Conservation (phyloP, 2,113 vertebrate genomes). For the Turdus rufiventris region DNA sequence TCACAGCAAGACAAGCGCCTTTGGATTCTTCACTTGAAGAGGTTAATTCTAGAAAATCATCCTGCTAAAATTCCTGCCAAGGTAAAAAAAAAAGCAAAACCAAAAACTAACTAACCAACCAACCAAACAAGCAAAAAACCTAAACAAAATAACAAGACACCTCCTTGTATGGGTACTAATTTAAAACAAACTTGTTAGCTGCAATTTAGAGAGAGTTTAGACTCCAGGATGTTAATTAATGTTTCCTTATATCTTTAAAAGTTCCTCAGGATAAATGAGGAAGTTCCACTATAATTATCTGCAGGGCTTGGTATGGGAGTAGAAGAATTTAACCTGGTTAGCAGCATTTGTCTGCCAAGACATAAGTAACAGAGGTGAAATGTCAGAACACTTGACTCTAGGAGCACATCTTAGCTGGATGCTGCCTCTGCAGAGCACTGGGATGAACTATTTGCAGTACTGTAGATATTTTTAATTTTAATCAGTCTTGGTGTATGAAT, state of each 20-base stretch:
- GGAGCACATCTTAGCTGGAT: not conserved
- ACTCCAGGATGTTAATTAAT: not conserved
- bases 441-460: not conserved
- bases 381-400: not conserved
- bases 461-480: not conserved
- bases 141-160: not conserved
- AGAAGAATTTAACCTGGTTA: not conserved
- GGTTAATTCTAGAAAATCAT: constrained; percentile 97
- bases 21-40: constrained; percentile 96
- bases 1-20: constrained; percentile 95
- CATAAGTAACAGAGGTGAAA: not conserved
- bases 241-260: not conserved
- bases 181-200: not conserved
- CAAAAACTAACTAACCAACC: not conserved
- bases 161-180: not conserved
- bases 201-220: not conserved
- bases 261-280: not conserved
- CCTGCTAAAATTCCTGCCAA: constrained; percentile 97
- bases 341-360: not conserved
- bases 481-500: not conserved
- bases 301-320: not conserved
- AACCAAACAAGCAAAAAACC: not conserved
- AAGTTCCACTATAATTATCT: not conserved
- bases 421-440: not conserved
- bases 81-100: constrained; percentile 64